Evolutionary conservation across 1,140 invertebrate species (phyloP).

Genomic region (Apocrypta bakeri): DNA sequence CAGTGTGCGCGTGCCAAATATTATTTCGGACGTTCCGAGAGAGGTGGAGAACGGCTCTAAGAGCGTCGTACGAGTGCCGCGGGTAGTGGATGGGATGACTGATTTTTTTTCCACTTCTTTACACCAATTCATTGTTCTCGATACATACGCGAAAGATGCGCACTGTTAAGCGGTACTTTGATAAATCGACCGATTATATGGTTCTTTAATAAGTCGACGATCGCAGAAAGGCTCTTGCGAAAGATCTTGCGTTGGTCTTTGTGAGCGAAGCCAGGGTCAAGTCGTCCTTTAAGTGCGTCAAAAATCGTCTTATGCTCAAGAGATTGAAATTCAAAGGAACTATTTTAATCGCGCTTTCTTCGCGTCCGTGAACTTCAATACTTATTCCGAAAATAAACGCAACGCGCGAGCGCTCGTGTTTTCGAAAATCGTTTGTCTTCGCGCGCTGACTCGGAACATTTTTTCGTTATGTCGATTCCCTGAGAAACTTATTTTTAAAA

Average conservation of each 20-base stretch:
- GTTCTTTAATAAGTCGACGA: no score
- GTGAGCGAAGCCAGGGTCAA: background rate
- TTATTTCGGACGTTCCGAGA: constrained; percentile 55
- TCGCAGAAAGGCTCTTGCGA: no score
- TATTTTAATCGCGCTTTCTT: constrained; percentile 2
- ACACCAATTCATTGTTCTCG: no score
- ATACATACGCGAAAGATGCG: no score
- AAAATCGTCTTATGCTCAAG: background rate
- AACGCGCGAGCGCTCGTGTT: background rate
- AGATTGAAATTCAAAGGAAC: background rate
- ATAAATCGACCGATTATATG: no score
- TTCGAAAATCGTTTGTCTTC: constrained; percentile 17
- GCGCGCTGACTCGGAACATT: background rate
- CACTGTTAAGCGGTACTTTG: no score
- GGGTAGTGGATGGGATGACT: no score
- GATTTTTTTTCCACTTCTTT: no score
- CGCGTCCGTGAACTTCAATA: background rate
- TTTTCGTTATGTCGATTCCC: background rate
- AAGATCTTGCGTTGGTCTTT: no score
- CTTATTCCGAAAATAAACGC: constrained; percentile 19
- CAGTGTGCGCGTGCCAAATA: constrained; percentile 55
- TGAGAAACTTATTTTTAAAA: background rate
- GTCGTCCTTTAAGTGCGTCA: background rate
- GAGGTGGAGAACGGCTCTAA: background rate
- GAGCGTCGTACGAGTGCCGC: background rate